Conservation (phyloP, 2,888 invertebrate genomes). For the Cyaniris semiargus region DNA sequence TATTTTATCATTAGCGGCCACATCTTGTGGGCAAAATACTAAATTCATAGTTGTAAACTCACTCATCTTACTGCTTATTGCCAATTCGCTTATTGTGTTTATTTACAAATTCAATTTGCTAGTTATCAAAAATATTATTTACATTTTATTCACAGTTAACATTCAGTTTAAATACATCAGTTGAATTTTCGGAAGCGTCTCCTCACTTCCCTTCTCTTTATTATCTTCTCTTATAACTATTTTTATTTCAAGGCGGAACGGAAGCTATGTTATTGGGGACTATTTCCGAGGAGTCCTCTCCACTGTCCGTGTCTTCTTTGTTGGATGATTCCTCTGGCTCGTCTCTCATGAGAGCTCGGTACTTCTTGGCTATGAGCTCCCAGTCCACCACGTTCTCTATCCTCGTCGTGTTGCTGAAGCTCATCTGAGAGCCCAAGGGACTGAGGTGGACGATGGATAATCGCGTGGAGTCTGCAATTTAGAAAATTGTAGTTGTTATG, state of each 20-base stretch:
- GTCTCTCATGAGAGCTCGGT: slow-evolving; percentile 84
- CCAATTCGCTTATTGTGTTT: neutral
- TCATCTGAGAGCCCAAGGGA: slow-evolving; percentile 91
- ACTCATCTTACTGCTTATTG: neutral
- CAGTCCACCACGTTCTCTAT: slow-evolving; percentile 95
- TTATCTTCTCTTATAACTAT: neutral
- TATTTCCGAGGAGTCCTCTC: slow-evolving; percentile 68
- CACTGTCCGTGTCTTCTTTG: slow-evolving; percentile 66
- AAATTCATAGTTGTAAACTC: neutral
- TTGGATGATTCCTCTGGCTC: slow-evolving; percentile 67
- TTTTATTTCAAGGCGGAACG: slow-evolving; percentile 60
- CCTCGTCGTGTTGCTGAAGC: slow-evolving; percentile 88
- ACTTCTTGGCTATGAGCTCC: slow-evolving; percentile 94
- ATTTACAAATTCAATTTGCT: neutral
- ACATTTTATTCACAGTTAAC: slow-evolving; percentile 8
- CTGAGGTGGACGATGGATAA: slow-evolving; percentile 90
- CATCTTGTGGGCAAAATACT: neutral
- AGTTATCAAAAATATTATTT: slow-evolving; percentile 16
- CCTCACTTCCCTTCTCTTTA: neutral
- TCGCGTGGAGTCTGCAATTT: slow-evolving; percentile 84
- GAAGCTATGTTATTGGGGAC: slow-evolving; percentile 68
- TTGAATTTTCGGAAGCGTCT: neutral
- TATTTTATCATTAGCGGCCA: neutral
- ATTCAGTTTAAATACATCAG: neutral
- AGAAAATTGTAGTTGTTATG: neutral